Base-by-base conservation (phyloP, 2,797 vertebrate species). In the Cryptoblepharus egeriae region DNA sequence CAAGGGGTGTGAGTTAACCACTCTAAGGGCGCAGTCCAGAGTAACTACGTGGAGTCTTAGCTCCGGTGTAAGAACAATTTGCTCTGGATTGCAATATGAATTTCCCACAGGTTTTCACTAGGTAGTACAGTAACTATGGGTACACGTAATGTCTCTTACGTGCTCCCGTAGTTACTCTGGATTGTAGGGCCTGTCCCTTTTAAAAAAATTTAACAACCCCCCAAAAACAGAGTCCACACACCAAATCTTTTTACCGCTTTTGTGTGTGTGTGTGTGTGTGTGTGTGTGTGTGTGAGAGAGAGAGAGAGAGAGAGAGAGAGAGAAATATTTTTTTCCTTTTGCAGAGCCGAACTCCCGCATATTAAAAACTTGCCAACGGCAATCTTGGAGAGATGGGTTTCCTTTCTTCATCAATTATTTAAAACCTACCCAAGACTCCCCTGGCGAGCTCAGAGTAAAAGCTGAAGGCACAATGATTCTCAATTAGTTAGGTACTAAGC, bases 321-420 rank as follows among this genome's bases (percentile, higher is more conserved):
- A 82, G 82, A 49, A 84, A 87, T 81, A 89, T 30, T 39, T 13
- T 15, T 49, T 88, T 85, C 81, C 90, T 83, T 90, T 85, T 85
- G 89, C 2, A 0, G 77, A 92, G 85, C 83, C 88, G 86, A 91
- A 91, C 88, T 89, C 85, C 80, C 81, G 91, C 91, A 92, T 93
- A 90, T 91, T 94, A 91, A 93, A 91, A 90, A 83, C 92, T 93
- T 91, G 93, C 92, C 89, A 91, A 91, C 77, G 89, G 93, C 91
- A n/a, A 0, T 92, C 91, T 92, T 90, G 89, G 92, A 93, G 88
- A 93, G 88, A 91, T 88, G 90, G 89, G 87, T 89, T 90, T 90
- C 88, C 86, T 90, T 90, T 90, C 78, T 89, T 89, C 89, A 93
- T 93, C 92, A 94, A 92, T 93, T 93, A 94, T 94, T 93, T 90